phyloP scores from a whole-genome alignment of 2,113 vertebrate genomes.

The Haemorhous mexicanus region DNA sequence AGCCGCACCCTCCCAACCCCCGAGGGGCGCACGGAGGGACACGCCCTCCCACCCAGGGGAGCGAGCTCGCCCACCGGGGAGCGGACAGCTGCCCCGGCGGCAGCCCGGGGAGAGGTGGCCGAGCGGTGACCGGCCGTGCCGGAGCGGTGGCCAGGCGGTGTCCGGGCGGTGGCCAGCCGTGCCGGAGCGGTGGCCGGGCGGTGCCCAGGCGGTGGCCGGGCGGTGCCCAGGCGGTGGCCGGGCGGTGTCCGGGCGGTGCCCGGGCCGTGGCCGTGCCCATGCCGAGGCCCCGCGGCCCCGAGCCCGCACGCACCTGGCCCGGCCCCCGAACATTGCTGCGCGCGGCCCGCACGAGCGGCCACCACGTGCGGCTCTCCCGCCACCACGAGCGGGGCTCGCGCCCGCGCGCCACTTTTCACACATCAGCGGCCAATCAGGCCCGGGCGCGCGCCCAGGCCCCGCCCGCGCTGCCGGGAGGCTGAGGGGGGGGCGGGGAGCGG shows the following conservation, averaged over 20 bases:
- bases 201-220: too few relatives aligned
- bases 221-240: too few relatives aligned
- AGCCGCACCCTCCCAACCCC: neutral
- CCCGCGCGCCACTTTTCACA: neutral
- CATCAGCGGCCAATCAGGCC: neutral
- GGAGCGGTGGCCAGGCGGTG: too few relatives aligned
- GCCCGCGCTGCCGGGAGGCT: neutral
- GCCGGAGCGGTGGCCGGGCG: neutral
- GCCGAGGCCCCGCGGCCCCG: neutral
- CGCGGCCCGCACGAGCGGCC: too few relatives aligned
- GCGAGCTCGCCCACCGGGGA: fast-evolving
- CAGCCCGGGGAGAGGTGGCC: too few relatives aligned
- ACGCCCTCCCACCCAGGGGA: fast-evolving
- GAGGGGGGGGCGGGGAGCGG: too few relatives aligned
- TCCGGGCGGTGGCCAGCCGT: too few relatives aligned
- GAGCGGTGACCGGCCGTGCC: neutral
- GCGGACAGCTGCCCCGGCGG: fast-evolving
- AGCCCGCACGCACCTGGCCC: neutral
- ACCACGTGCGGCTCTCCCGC: neutral
- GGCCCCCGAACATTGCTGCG: neutral
- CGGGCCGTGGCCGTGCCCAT: fast-evolving
- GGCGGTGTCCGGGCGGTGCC: too few relatives aligned
- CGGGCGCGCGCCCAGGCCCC: neutral
- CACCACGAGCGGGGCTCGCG: neutral
- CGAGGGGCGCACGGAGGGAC: fast-evolving